These are phyloP conservation scores for Mylabris phalerata DNA, from an alignment of 1,140 invertebrate species.

Conservation along the genomic window DNA sequence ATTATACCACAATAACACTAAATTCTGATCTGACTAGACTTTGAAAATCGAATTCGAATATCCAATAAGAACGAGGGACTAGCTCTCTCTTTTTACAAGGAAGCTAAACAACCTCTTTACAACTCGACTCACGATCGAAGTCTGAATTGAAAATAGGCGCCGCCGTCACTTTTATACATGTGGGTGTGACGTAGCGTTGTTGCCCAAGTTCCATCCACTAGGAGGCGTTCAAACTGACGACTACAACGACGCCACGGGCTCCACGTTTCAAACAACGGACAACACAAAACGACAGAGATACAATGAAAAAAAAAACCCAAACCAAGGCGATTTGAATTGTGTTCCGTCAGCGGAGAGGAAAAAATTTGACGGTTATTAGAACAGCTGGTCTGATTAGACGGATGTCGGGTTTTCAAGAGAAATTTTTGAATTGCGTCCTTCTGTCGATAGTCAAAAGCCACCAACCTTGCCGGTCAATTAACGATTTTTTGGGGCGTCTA, in stretches of 20 bases:
- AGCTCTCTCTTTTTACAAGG: conserved; percentile 5
- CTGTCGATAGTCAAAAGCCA: too few species aligned
- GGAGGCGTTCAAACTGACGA: too few species aligned
- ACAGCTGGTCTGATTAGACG: too few species aligned
- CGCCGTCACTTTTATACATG: conserved; percentile 8
- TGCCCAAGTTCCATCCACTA: too few species aligned
- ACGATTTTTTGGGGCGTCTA: too few species aligned
- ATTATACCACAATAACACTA: too few species aligned
- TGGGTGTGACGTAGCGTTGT: conserved; percentile 13
- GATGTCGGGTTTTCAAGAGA: too few species aligned
- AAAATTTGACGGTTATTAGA: too few species aligned
- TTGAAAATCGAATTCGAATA: background rate
- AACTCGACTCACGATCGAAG: conserved; percentile 4
- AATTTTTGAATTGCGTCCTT: too few species aligned
- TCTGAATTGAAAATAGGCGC: conserved; percentile 1
- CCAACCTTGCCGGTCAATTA: too few species aligned
- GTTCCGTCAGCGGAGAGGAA: too few species aligned
- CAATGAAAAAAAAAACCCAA: background rate
- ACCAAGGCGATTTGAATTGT: background rate
- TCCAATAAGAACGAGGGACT: conserved; percentile 14
- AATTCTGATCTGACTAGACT: conserved; percentile 14
- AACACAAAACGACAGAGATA: background rate
- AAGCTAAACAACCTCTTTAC: conserved; percentile 23
- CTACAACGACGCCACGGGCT: too few species aligned
- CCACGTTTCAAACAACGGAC: background rate